Base-by-base conservation (phyloP, 1,140 invertebrate genomes). In the Drosophila varians region DNA sequence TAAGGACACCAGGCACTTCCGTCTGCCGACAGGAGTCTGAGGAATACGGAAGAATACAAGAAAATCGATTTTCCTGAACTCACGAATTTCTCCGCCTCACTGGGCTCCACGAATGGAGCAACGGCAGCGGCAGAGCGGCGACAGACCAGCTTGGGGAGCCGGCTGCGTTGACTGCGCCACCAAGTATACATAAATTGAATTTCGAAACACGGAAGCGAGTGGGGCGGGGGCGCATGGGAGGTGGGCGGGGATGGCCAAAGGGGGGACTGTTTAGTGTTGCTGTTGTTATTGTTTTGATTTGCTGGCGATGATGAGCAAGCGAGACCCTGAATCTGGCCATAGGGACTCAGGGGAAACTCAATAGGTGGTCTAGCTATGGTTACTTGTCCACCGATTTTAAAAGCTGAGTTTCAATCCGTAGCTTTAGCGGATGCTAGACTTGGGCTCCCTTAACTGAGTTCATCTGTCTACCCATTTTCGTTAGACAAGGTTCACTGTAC, bases 41-140 rank as follows among this genome's bases (percentile, higher is more conserved):
- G n/a, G n/a, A 73, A 72, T 49, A 56, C 36, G 57, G 54, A 57
- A 64, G 76, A 65, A 55, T 64, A 77, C 62, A 86, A 83, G 65
- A 84, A 86, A 84, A 84, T 84, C 79, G 79, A 84, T 84, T 84
- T 84, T 84, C 72, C 79, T 86, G 75, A 86, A 84, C 79, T 84
- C 75, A 69, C 80, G 75, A 84, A 76, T 84, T 86, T 84, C 72
- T 64, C 71, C 68, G 80, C 65, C 57, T 84, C 56, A 84, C 65
- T 84, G 79, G 70, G 75, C 64, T 40, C 56, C 72, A 40, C 60
- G 61, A 62, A 62, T 23, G 47, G 42, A 38, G 42, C 40, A 53
- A 34, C 47, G 31, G 36, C 36, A 38, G n/a, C 36, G 36, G 36
- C 36, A 38, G 36, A 38, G 36, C 7, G 54, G 19, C 26, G 47